Base-by-base conservation (phyloP, 2,797 vertebrate genomes). In the Ptychobarbus kaznakovi region DNA sequence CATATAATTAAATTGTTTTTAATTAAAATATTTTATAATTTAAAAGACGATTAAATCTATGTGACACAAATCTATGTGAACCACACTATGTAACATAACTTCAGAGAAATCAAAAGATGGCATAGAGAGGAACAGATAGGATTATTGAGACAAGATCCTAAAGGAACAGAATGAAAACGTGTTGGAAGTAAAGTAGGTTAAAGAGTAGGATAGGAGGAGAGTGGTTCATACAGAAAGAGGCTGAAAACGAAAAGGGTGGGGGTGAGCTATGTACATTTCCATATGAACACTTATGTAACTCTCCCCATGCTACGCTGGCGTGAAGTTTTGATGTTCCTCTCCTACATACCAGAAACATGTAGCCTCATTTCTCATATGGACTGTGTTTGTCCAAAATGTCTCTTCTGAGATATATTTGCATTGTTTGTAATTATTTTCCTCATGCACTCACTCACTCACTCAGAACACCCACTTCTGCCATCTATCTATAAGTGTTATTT, bases 201-300 rank as follows among this genome's bases (percentile, higher is more conserved):
- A 66, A 65, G 10, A 83, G 2, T 16, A 56, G 69, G 44, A 38
- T 25, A 22, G 49, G 18, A 83, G 25, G 70, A 61, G 28, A 70
- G 9, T 13, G 18, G 9, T 35, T 77, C 49, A 16, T 69, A 32
- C 15, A 51, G 20, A 79, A 86, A 32, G 32, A 25, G 28, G 28
- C 28, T 32, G 28, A 65, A 66, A 65, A 65, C 6, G 13, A 65
- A 63, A 44, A 65, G 25, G 75, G 25, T n/a, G 53, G 58, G 61
- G 78, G 77, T 38, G 73, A 81, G 58, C 51, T n/a, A 82, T 40
- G 16, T 40, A 82, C 11, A 83, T 85, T 61, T 83, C 46, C 70
- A 87, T 70, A 38, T 35, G 25, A 75, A 20, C 28, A 13, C 51
- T 88, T 88, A 86, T 65, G 51, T 88, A 88, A 88, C 77, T 70